phyloP scores from a whole-genome alignment of 1,140 invertebrate genomes.

The Camponotus floridanus region DNA sequence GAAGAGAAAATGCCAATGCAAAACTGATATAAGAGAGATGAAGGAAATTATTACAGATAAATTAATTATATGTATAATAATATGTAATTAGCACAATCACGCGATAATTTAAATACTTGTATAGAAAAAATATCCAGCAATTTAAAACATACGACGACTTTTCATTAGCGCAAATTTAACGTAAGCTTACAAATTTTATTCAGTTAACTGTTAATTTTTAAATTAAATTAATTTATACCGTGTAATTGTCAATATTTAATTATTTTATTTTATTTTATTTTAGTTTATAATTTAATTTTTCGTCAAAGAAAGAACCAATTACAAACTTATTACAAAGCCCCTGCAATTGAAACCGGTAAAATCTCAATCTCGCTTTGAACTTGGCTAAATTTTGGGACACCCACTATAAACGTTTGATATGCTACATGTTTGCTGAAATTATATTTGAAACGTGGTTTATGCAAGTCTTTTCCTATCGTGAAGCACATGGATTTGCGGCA shows the following conservation, averaged over 20 bases:
- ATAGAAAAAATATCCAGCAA: not conserved
- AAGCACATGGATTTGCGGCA: constrained; percentile 53
- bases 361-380: constrained; percentile 48
- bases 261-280: not conserved
- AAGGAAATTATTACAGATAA: not conserved
- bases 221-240: not conserved
- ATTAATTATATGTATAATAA: not conserved
- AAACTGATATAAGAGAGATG: not conserved
- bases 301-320: constrained; percentile 27
- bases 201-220: not conserved
- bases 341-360: not conserved
- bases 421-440: constrained; percentile 58
- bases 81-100: not conserved
- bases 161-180: not conserved
- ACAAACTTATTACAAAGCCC: constrained; percentile 2
- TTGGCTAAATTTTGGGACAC: constrained; percentile 33
- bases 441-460: constrained; percentile 60
- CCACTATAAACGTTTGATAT: constrained; percentile 58
- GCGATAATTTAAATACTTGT: not conserved
- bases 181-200: not conserved
- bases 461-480: constrained; percentile 61
- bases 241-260: not conserved
- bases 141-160: not conserved
- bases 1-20: not conserved
- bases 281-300: constrained; percentile 22